Base-by-base conservation (phyloP, 2,888 invertebrate genomes). In the Synergus itoensis region DNA sequence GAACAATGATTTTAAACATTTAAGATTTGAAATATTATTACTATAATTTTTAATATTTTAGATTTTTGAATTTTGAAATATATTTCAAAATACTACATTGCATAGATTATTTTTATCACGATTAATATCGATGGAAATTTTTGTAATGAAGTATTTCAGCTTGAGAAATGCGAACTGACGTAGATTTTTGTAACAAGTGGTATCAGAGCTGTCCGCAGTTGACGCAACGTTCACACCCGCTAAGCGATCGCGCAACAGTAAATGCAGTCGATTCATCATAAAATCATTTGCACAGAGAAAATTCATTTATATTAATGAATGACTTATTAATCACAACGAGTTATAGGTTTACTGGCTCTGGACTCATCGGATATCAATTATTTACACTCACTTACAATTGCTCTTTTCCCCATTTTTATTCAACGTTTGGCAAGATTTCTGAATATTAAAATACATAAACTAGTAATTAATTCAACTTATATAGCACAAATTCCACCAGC, bases 301-400 rank as follows among this genome's bases (percentile, higher is more conserved):
- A 88, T 88, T 88, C 89, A 89, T 89, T 89, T 88, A 88, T 88
- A 88, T 88, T 88, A 89, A 89, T 88, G 86, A 89, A 89, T 89
- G 86, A 88, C 87, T 88, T 88, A 89, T 89, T 89, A 87, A 88
- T 89, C 89, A 88, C 83, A 78, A 76, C 67, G 78, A 48, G 36
- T 48, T 69, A 45, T 48, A 48, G 48, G 28, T 69, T 69, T 69
- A 69, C 69, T 28, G 48, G 48, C 14, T 48, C 28, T 48, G 11
- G 3, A 48, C 67, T 76, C 76, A 73, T 77, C 78, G 86, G 81
- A 85, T 87, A 88, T 88, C 87, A 87, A 87, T 88, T 88, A 87
- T 88, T 86, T 82, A 48, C 57, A 76, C 76, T 65, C 45, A 43
- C 21, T 21, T 45, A 65, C 9, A n/a, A 41, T n/a, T 18, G n/a